These are phyloP conservation scores for Ochotona curzoniae DNA, from an alignment of 2,113 vertebrate genomes.

Conservation along the genomic window DNA sequence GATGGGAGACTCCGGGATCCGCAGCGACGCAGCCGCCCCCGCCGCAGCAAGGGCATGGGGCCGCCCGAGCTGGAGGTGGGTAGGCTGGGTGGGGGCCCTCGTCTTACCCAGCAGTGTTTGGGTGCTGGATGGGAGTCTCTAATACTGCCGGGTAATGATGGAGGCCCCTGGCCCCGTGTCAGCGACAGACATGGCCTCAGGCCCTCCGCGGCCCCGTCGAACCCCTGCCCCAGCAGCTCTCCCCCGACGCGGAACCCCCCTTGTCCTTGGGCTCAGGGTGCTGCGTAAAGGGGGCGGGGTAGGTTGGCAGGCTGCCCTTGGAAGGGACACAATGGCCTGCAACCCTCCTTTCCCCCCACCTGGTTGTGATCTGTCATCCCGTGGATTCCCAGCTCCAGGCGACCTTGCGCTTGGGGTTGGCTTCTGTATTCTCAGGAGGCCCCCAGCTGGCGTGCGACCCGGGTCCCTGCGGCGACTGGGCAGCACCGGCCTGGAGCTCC, in stretches of 20 bases:
- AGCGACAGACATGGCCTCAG: background rate
- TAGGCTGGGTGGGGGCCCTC: conserved; percentile 74
- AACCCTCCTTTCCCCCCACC: conserved; percentile 16
- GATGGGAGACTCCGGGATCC: conserved; percentile 48
- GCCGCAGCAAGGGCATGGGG: background rate
- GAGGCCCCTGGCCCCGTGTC: conserved; percentile 73
- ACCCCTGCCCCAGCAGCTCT: background rate
- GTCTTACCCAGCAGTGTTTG: conserved; percentile 84
- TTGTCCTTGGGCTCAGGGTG: background rate
- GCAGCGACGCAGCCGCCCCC: background rate
- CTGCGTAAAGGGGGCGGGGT: background rate
- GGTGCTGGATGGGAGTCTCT: conserved; percentile 79
- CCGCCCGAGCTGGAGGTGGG: background rate
- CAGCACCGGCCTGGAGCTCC: background rate
- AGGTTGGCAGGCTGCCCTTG: conserved; percentile 28
- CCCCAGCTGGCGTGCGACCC: background rate
- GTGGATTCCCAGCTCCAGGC: background rate
- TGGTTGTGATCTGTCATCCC: conserved; percentile 53
- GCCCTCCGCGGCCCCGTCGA: background rate
- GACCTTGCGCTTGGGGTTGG: conserved; percentile 27
- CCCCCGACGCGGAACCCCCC: background rate
- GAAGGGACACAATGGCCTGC: conserved; percentile 45
- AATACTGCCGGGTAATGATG: conserved; percentile 85
- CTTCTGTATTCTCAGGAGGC: background rate
- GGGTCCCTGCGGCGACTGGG: background rate